These are phyloP conservation scores for Lepetodrilus schrolli DNA, from an alignment of 2,888 invertebrate genomes.

Conservation along the genomic window DNA sequence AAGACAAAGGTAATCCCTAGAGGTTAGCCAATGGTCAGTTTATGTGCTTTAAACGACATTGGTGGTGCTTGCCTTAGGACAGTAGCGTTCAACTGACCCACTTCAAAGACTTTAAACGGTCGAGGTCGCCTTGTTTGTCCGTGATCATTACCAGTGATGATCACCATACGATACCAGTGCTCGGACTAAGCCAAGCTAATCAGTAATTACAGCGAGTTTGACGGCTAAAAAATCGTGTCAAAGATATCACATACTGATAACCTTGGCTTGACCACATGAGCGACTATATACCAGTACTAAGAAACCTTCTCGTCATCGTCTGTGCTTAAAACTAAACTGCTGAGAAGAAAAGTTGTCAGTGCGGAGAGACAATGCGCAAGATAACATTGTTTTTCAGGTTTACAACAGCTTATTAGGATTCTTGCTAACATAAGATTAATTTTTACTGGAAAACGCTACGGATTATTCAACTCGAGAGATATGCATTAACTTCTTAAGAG, in stretches of 20 bases:
- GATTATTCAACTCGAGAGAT: neutral
- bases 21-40: slow-evolving; percentile 18
- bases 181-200: neutral
- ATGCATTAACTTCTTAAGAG: neutral
- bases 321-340: neutral
- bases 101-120: slow-evolving; percentile 26
- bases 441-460: neutral
- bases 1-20: neutral
- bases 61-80: neutral
- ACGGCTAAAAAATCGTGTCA: slow-evolving; percentile 5
- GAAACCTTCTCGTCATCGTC: neutral
- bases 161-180: neutral
- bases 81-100: neutral
- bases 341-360: neutral
- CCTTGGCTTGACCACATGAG: neutral
- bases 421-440: neutral
- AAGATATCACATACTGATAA: neutral
- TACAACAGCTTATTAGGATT: slow-evolving; percentile 13
- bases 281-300: neutral
- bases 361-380: neutral
- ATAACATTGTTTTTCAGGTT: slow-evolving; percentile 20
- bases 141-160: neutral
- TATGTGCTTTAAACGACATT: neutral
- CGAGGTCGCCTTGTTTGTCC: neutral
- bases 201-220: slow-evolving; percentile 15